Evolutionary conservation across 2,797 vertebrate species (phyloP), one percentile per base, ranked within the genome.

Genomic region (Sylvia borin): DNA sequence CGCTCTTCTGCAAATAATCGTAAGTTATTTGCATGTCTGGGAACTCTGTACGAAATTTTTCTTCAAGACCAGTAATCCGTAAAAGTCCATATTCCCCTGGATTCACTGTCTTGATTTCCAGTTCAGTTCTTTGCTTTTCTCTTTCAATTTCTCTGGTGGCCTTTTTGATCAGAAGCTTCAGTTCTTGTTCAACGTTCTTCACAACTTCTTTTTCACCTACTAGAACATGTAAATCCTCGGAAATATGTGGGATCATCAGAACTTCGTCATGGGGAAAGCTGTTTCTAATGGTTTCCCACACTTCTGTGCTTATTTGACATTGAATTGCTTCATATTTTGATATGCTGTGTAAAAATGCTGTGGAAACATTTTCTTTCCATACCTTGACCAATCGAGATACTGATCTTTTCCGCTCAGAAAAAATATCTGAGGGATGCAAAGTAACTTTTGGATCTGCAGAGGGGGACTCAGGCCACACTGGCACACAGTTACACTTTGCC

Each of bases 201-300:
- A 99, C 90, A 75, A 97, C 89, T 47, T 97, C 96, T 26, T 93
- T 95, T 86, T 90, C 93, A 40, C 99, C 98, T 3, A 98, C 98
- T 40, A 99, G 68, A 7, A 96, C 97, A 73, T 98, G 34, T 22
- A 92, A 58, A 16, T 85, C 88, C 42, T 91, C 48, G 8, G 96
- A 74, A 19, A 57, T 3, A 84, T 96, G 90, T 43, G 97, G 82
- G 22, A 97, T 75, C 57, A 97, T 65, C 51, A 97, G 34, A 68
- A 98, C 95, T 16, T 97, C 85, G 9, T 98, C 76, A 1, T 75
- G 96, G 45, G 95, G 90, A 2, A 98, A 61, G 0, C 31, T 88
- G 31, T 92, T 96, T 83, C 97, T 97, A 34, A 98, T 94, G 68
- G 78, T 62, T 65, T 73, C 97, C 99, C 99, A 99, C 4, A 98